Evolutionary conservation across 2,888 invertebrate species (phyloP), one percentile per base, ranked within the genome.

Genomic region (Spisula solida): DNA sequence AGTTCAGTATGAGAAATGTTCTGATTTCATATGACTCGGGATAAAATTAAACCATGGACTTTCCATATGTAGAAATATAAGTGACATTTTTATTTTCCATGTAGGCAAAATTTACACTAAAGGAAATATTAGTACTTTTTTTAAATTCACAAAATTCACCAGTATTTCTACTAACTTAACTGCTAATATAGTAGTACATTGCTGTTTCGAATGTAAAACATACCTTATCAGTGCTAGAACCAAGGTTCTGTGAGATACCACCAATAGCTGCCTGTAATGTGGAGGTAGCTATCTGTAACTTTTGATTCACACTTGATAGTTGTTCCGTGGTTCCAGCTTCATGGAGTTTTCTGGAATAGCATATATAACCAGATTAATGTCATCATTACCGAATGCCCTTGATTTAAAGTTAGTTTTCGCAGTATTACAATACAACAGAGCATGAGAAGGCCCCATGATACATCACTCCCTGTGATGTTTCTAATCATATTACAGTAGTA

Each of bases 211-310:
- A 41, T 41, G 8, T 41, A 41, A 41, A 2, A 41, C 41, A 84
- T 89, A 96, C 96, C 95, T 96, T 96, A n/a, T 96, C 96, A n/a
- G 91, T 92, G 41, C 95, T 93, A 14, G 91, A 84, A 20, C 90
- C 34, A 81, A 96, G 86, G 75, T 95, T 94, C 56, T 94, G 92
- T 29, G 93, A 94, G 2, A 96, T 92, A 14, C 96, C 96, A 16
- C 96, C 96, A 78, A 96, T 95, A 25, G 96, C 95, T 86, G 96
- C 95, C 88, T 96, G 96, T 51, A 96, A 92, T 6, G 96, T 95
- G 16, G 95, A 93, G n/a, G 95, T 96, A 47, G 96, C 96, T 31
- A 96, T 91, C 85, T 95, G 94, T 47, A 96, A 83, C 79, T 96
- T 96, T 84, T 96, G 95, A 90, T 96, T 95, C 25, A 96, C 92